These are phyloP conservation scores for Pachydiplax longipennis DNA, from an alignment of 2,888 invertebrate species.

Conservation along the genomic window DNA sequence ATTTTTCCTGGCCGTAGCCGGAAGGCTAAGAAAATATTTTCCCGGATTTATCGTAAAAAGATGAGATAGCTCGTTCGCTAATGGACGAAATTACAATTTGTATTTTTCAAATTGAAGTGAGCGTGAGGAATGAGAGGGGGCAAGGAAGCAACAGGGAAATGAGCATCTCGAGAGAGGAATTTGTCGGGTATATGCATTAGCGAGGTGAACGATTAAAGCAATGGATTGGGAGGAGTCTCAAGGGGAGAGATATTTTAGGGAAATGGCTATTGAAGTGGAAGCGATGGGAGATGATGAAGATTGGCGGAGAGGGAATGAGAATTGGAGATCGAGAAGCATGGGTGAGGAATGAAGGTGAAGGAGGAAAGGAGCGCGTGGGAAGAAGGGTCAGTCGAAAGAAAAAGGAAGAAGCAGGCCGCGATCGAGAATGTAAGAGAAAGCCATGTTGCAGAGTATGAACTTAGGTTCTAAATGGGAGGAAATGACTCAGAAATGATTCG, in stretches of 20 bases:
- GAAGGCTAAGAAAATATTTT: too few relatives aligned
- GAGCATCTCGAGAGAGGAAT: background rate
- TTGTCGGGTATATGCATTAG: background rate
- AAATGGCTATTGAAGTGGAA: background rate
- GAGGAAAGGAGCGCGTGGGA: background rate
- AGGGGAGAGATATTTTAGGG: background rate
- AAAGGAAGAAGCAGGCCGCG: background rate
- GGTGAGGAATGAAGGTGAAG: background rate
- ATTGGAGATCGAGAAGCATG: too few relatives aligned
- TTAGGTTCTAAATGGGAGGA: background rate
- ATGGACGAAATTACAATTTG: too few relatives aligned
- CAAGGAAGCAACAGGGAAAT: background rate
- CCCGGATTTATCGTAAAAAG: too few relatives aligned
- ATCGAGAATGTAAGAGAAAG: background rate
- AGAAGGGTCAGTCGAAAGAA: background rate
- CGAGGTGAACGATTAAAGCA: background rate
- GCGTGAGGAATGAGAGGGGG: background rate
- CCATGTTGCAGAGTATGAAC: background rate
- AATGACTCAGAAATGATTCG: background rate
- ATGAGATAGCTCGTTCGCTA: too few relatives aligned
- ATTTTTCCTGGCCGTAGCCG: too few relatives aligned
- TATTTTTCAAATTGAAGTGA: too few relatives aligned
- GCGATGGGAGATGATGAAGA: background rate
- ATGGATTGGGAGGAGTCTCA: background rate
- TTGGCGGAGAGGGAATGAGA: background rate